Conservation (phyloP, 2,797 vertebrate species). For the Varecia variegata region DNA sequence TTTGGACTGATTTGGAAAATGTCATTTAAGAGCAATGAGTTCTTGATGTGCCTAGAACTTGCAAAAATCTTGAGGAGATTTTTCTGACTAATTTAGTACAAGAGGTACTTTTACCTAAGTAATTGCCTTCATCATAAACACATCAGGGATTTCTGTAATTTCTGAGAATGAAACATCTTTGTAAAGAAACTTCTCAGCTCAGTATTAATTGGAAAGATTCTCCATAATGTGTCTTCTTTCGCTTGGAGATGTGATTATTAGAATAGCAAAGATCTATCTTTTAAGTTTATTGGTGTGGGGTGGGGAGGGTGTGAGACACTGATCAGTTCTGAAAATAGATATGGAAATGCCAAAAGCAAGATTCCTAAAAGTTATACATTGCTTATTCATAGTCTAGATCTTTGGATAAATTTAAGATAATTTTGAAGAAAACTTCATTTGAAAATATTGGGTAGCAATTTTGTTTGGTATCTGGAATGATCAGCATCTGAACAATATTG, state of each 20-base stretch:
- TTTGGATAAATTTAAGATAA: neutral
- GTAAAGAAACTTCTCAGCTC: neutral
- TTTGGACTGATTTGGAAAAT: constrained; percentile 42
- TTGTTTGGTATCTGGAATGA: neutral
- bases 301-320: neutral
- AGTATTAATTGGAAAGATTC: neutral
- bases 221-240: neutral
- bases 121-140: neutral
- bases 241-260: neutral
- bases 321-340: neutral
- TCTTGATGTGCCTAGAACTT: neutral
- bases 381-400: neutral
- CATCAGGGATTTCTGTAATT: neutral
- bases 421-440: neutral
- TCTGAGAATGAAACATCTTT: neutral
- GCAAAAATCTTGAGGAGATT: neutral
- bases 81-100: neutral
- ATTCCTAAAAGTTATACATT: neutral
- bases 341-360: neutral
- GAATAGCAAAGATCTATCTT: neutral
- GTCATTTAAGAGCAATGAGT: neutral
- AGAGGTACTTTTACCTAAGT: neutral
- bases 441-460: neutral
- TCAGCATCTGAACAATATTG: neutral
- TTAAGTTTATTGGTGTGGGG: neutral